phyloP scores from a whole-genome alignment of 2,113 vertebrate genomes.

The Desmodus rotundus region DNA sequence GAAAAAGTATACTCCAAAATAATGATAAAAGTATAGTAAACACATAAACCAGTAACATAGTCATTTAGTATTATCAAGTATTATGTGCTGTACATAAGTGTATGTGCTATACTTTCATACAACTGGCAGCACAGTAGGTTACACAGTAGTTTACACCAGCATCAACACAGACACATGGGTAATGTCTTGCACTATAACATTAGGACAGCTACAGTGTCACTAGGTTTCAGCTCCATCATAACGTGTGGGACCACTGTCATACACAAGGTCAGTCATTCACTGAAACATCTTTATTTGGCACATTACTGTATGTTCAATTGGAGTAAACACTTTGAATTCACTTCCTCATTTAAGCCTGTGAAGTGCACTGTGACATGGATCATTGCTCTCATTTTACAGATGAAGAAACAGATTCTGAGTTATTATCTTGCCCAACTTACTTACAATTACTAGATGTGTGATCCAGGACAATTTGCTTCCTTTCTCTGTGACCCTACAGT shows the following conservation, averaged over 20 bases:
- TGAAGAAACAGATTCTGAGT: not conserved
- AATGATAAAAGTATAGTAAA: not conserved
- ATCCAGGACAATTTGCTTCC: not conserved
- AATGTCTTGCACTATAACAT: not conserved
- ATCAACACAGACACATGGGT: too few species aligned
- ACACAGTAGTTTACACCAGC: not conserved
- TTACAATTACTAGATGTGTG: not conserved
- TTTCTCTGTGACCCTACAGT: not conserved
- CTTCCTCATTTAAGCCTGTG: not conserved
- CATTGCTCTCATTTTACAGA: not conserved
- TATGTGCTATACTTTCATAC: not conserved
- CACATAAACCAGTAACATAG: not conserved
- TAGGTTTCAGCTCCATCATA: not conserved
- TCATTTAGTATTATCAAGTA: not conserved
- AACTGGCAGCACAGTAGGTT: not conserved
- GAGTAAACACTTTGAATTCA: not conserved
- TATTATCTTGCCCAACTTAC: not conserved
- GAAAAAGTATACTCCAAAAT: not conserved
- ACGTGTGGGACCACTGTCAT: not conserved
- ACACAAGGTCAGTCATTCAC: not conserved
- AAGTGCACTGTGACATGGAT: not conserved
- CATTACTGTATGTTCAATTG: not conserved
- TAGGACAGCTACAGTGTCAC: not conserved
- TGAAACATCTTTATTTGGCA: not conserved
- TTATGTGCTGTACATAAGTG: not conserved